phyloP scores from a whole-genome alignment of 2,888 invertebrate species.

The Cosmia pyralina region DNA sequence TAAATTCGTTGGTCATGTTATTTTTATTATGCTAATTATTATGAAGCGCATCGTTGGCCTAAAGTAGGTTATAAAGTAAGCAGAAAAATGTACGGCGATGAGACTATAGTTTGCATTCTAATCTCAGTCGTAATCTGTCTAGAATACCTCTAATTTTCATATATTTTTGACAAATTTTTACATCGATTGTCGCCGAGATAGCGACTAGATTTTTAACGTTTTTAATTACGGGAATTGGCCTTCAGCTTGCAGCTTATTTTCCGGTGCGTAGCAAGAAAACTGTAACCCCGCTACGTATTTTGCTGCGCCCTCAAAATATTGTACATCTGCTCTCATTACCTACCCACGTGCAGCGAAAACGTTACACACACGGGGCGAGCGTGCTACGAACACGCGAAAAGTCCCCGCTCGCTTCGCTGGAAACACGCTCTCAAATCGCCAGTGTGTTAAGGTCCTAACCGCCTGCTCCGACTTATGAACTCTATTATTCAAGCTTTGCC shows the following conservation, averaged over 20 bases:
- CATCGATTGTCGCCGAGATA: background rate
- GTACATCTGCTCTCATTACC: background rate
- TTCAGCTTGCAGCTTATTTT: background rate
- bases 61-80: no score
- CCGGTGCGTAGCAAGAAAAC: background rate
- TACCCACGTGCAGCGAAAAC: background rate
- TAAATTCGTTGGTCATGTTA: no score
- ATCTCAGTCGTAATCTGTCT: background rate
- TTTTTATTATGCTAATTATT: no score
- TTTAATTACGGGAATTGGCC: background rate
- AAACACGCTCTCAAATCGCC: background rate
- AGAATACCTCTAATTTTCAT: background rate
- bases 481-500: slow-evolving; percentile 60
- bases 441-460: slow-evolving; percentile 21
- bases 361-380: background rate
- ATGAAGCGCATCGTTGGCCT: no score
- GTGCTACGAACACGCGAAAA: background rate
- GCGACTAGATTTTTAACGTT: background rate
- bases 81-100: no score
- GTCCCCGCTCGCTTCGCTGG: background rate
- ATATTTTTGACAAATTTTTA: no score
- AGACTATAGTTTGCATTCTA: background rate
- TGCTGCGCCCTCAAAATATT: background rate
- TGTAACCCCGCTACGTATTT: background rate
- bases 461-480: slow-evolving; percentile 43